Evolutionary conservation across 2,113 vertebrate genomes (phyloP).

Genomic region (Sander lucioperca): DNA sequence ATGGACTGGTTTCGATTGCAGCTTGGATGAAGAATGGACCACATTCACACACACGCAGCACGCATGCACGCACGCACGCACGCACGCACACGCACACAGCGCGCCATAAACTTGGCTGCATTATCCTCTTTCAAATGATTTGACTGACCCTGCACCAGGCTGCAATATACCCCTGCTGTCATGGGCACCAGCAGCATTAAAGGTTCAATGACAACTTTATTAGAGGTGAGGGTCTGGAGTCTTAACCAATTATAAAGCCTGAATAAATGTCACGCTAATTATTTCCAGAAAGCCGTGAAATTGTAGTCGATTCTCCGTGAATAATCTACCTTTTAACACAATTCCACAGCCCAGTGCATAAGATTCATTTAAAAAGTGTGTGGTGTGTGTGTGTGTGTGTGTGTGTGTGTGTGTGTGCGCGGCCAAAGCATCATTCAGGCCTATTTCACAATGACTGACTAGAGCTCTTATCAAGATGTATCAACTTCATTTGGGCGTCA

Average conservation of each 20-base stretch:
- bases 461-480: slow-evolving; percentile 49
- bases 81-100: slow-evolving; percentile 9
- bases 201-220: slow-evolving; percentile 77
- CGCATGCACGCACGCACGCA: slow-evolving; percentile 12
- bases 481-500: slow-evolving; percentile 39
- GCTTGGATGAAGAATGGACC: background rate
- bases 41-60: background rate
- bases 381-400: slow-evolving; percentile 1
- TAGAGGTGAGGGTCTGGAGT: slow-evolving; percentile 65
- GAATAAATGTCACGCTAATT: slow-evolving; percentile 76
- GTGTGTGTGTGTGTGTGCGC: slow-evolving; percentile 29
- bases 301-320: slow-evolving; percentile 70
- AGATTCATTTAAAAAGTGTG: slow-evolving; percentile 57
- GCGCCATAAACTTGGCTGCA: slow-evolving; percentile 27
- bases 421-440: slow-evolving; percentile 18
- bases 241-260: slow-evolving; percentile 72
- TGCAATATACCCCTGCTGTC: slow-evolving; percentile 46
- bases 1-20: slow-evolving; percentile 14
- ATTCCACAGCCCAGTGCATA: slow-evolving; percentile 52
- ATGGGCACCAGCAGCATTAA: slow-evolving; percentile 56
- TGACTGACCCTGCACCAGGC: slow-evolving; percentile 17
- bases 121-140: slow-evolving; percentile 39
- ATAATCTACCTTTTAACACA: slow-evolving; percentile 69
- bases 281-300: slow-evolving; percentile 76
- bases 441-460: slow-evolving; percentile 55